Evolutionary conservation across 2,797 vertebrate genomes (phyloP).

Genomic region (Falco rusticolus): DNA sequence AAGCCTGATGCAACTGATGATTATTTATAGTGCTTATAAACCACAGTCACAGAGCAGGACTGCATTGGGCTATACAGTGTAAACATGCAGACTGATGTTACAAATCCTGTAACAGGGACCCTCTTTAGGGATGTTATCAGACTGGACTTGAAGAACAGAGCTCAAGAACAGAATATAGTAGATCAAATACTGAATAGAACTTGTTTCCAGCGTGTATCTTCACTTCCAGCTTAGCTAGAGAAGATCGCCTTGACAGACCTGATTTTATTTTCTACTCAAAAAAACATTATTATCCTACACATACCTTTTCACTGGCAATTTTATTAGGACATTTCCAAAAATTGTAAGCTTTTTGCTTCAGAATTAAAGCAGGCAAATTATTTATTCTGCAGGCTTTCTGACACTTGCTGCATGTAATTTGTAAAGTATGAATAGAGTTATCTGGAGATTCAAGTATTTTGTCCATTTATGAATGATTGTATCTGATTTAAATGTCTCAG

Average conservation of each 20-base stretch:
- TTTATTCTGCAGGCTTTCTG: neutral
- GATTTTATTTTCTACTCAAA: neutral
- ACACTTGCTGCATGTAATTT: neutral
- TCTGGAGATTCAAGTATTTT: neutral
- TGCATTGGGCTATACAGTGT: neutral
- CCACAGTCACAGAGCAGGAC: neutral
- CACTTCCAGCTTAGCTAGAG: neutral
- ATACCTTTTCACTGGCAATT: neutral
- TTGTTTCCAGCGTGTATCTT: neutral
- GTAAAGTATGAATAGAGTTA: neutral
- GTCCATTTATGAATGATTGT: neutral
- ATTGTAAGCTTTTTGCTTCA: neutral
- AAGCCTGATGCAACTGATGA: neutral
- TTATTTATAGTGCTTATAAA: constrained; percentile 33
- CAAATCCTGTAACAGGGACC: neutral
- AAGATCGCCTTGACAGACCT: neutral
- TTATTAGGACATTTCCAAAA: neutral
- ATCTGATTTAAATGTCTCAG: neutral
- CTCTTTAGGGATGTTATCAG: neutral
- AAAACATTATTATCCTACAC: neutral
- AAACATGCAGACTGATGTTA: neutral
- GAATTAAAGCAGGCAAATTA: neutral
- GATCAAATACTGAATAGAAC: neutral
- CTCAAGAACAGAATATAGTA: neutral
- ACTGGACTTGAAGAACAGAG: neutral